Base-by-base conservation (phyloP, 2,888 invertebrate genomes). In the Trissonchulus sp. region DNA sequence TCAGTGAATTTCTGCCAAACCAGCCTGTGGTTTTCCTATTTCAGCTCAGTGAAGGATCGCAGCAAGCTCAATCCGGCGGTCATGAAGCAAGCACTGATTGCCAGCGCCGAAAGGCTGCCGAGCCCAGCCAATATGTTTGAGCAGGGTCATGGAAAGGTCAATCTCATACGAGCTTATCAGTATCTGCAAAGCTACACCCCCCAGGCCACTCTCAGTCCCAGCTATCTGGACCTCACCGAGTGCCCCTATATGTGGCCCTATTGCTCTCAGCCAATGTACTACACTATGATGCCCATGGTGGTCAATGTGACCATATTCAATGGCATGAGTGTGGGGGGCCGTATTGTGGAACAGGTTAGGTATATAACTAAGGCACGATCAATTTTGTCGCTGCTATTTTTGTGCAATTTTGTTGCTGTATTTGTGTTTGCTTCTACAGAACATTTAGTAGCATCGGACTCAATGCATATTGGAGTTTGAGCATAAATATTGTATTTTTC, bases 211-310 rank as follows among this genome's bases (percentile, higher is more conserved):
- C 89, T 87, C 85, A 84, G 85, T 78, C 89, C 88, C 0, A 91
- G 92, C 79, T 95, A 95, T 85, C 90, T 98, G 79, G 97, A 97
- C 85, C 88, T 95, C 78, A 94, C 93, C 0, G 95, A 96, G 84
- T 93, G 93, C 82, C 94, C 93, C 79, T 98, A 96, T 86, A 95
- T 96, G 94, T 98, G 96, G 96, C 97, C 97, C 0, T 97, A 96
- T 82, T 97, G 95, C 85, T 93, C 94, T 0, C 97, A 97, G 86
- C 94, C 96, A 0, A 85, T 97, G 65, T 97, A 94, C 87, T 90
- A 91, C 84, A 91, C 92, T 77, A 91, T 90, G 62, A 90, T 93
- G 87, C 93, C 95, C 0, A 90, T 91, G 33, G 92, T 97, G 79
- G 91, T 93, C 1, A 98, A 97, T 86, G 91, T 87, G 76, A 97